phyloP scores from a whole-genome alignment of 2,797 vertebrate species.

The Tachyglossus aculeatus region DNA sequence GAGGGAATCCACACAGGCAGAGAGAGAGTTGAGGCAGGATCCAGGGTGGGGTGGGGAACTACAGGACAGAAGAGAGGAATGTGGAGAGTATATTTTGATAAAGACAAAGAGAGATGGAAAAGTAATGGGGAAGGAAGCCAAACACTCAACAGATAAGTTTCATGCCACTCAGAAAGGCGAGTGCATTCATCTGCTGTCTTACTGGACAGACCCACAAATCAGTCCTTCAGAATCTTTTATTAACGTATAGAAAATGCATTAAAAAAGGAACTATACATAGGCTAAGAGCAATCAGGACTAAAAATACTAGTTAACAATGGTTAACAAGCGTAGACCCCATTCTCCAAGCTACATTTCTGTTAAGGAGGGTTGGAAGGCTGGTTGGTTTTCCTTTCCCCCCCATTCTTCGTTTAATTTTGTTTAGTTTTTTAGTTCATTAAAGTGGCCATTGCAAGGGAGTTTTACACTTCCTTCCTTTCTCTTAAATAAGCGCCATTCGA shows the following conservation, averaged over 20 bases:
- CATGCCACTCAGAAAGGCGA: background rate
- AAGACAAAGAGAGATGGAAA: background rate
- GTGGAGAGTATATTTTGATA: background rate
- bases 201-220: background rate
- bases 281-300: constrained; percentile 90
- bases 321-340: constrained; percentile 75
- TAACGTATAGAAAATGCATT: constrained; percentile 99
- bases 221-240: constrained; percentile 92
- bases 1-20: background rate
- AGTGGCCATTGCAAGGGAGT: background rate
- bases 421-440: constrained; percentile 35
- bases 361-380: constrained; percentile 33
- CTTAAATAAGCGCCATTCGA: constrained; percentile 31
- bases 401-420: constrained; percentile 47
- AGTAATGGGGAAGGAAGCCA: background rate
- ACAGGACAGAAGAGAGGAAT: background rate
- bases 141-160: background rate
- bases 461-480: background rate
- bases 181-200: rapidly evolving
- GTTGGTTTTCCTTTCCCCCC: constrained; percentile 6
- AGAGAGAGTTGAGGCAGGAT: rapidly evolving
- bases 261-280: constrained; percentile 99
- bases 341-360: constrained; percentile 69
- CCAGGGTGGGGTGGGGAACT: background rate
- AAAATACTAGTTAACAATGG: constrained; percentile 88